Conservation (phyloP, 2,797 vertebrate species). For the Somateria mollissima region DNA sequence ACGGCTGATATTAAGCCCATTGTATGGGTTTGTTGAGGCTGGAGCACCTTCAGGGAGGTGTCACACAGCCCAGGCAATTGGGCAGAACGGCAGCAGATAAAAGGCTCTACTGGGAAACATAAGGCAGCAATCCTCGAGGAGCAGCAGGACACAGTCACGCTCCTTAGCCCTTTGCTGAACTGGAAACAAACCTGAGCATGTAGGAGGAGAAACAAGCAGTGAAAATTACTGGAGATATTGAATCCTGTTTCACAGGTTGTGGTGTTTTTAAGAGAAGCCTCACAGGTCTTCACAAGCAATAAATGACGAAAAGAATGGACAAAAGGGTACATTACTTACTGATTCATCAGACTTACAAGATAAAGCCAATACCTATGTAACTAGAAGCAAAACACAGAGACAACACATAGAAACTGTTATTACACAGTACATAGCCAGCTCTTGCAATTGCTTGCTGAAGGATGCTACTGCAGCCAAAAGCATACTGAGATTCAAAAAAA, state of each 20-base stretch:
- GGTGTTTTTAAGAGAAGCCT: neutral
- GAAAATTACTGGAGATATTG: neutral
- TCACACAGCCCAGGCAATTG: neutral
- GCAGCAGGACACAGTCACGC: fast-evolving
- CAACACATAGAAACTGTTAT: neutral
- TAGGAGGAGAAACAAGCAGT: neutral
- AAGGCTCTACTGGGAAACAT: neutral
- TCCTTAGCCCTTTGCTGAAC: neutral
- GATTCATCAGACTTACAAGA: neutral
- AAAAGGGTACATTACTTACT: neutral
- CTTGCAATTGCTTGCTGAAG: neutral
- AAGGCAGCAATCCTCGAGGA: neutral
- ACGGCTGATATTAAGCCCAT: neutral
- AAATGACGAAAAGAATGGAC: neutral
- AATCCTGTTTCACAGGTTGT: neutral
- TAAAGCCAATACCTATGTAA: neutral
- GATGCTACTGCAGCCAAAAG: neutral
- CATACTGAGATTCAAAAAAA: neutral
- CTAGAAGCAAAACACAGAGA: neutral
- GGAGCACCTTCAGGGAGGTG: neutral
- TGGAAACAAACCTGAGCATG: neutral
- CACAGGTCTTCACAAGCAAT: neutral
- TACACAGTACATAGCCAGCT: neutral
- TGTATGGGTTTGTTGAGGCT: neutral
- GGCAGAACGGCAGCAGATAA: fast-evolving